A percentile compares a stretch with the other conserved stretches of the same genome.
Evolutionary conservation across 2,113 vertebrate species (phyloP).

Genomic region (Rhagologus leucostigma): DNA sequence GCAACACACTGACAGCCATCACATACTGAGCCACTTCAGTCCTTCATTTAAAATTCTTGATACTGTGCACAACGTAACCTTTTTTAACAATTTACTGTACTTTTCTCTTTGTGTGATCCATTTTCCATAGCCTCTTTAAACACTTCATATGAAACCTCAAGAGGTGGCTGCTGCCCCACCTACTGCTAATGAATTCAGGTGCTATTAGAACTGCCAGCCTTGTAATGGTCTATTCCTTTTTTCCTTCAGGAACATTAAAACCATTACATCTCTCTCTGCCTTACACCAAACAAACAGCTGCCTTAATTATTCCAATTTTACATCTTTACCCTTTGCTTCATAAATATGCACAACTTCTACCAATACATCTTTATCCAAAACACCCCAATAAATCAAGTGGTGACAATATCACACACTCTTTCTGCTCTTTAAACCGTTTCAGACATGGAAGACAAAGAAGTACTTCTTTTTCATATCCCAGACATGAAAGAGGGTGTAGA

Average conservation of each 20-base stretch:
- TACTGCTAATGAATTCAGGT: background rate
- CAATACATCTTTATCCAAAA: background rate
- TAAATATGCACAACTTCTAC: slow-evolving; percentile 8
- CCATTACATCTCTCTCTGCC: background rate
- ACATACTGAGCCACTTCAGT: background rate
- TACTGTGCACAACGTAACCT: background rate
- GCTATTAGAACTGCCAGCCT: background rate
- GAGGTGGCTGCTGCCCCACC: background rate
- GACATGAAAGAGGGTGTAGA: background rate
- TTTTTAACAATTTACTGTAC: background rate
- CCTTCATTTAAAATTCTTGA: background rate
- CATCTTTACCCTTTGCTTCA: background rate
- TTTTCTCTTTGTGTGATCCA: background rate
- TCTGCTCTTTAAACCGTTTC: background rate
- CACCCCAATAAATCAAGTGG: background rate
- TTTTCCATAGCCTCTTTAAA: background rate
- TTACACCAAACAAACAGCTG: background rate
- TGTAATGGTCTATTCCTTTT: background rate
- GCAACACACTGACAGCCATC: background rate
- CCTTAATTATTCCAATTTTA: slow-evolving; percentile 12
- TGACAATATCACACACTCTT: background rate
- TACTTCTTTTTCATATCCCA: background rate
- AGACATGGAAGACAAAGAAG: background rate
- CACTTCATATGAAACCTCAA: background rate
- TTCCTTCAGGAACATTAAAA: slow-evolving; percentile 9